Evolutionary conservation across 92 coral and sea anemone species (phyloP).

Genomic region (Virgularia gustaviana): DNA sequence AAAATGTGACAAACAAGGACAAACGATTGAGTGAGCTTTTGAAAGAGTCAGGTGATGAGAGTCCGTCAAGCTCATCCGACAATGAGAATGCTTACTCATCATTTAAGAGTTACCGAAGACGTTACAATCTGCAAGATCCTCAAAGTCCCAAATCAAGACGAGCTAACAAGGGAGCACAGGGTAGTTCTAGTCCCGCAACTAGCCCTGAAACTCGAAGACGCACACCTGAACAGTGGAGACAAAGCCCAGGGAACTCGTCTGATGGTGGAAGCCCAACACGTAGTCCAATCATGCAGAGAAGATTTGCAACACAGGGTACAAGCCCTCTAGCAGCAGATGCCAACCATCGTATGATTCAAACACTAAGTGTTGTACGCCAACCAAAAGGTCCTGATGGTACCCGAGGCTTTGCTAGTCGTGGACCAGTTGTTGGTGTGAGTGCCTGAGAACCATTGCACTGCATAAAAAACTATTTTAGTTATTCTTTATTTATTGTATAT

Average conservation of each 20-base stretch:
- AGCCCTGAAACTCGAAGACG: conserved; percentile 22
- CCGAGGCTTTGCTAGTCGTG: conserved; percentile 76
- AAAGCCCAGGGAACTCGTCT: conserved; percentile 48
- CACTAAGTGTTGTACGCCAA: conserved; percentile 80
- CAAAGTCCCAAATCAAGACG: conserved; percentile 47
- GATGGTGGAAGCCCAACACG: conserved; percentile 57
- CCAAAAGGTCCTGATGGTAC: conserved; percentile 99
- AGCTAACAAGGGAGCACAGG: conserved; percentile 16
- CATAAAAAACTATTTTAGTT: background rate
- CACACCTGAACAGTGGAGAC: conserved; percentile 27
- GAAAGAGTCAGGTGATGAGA: conserved; percentile 70
- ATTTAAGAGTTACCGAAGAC: conserved; percentile 81
- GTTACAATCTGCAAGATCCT: conserved; percentile 50
- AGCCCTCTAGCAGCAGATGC: conserved; percentile 81
- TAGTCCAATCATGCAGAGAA: conserved; percentile 44
- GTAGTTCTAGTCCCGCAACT: conserved; percentile 26
- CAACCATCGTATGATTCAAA: conserved; percentile 81
- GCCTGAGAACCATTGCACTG: conserved; percentile 48
- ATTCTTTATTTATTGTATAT: background rate
- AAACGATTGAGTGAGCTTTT: conserved; percentile 68
- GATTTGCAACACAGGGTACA: conserved; percentile 11
- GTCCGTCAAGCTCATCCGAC: conserved; percentile 87
- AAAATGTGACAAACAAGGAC: conserved; percentile 27
- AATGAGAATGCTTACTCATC: conserved; percentile 81
- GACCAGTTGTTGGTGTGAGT: conserved; percentile 75